Base-by-base conservation (phyloP, 2,797 vertebrate species). In the Sternotherus odoratus region DNA sequence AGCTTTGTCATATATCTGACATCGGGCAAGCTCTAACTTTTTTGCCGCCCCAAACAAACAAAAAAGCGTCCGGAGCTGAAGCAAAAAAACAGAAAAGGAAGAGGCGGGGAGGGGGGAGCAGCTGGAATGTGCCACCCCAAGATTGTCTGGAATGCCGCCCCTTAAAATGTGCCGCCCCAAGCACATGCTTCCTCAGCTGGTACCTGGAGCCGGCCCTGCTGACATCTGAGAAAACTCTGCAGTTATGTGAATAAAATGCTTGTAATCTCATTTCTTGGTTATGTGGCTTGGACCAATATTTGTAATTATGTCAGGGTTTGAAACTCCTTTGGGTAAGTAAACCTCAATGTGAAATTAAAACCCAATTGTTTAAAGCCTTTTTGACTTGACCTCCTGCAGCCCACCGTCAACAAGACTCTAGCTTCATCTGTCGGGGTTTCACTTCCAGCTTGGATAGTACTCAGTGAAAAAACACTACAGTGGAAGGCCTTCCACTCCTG, bases 291-390 rank as follows among this genome's bases (percentile, higher is more conserved):
- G 50, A n/a, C 77, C 74, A 54, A 5, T 21, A 51, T 36, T 85
- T 89, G 10, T 78, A 88, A 91, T 78, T 93, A 69, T n/a, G 89
- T 30, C 60, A 75, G 39, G 39, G 24, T 56, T 51, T 80, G 56
- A 51, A 91, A 89, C 36, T 36, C 17, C 56, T 51, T 49, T 16
- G 74, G n/a, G 49, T 8, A 83, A 77, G 50, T n/a, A 87, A 82
- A 21, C 69, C 48, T 48, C 53, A 85, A 79, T 10, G 39, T 5
- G 30, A 0, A 51, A 74, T n/a, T 94, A 91, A 53, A 77, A 77
- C 85, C 74, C 56, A 95, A 26, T 56, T 19, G 53, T 77, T 51
- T 16, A 87, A 10, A 94, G 46, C 78, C 39, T 75, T 91, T 90
- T 30, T 3, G 7, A 90, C 57, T 16, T 63, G 51, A 87, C n/a